These are phyloP conservation scores for Hyles euphorbiae DNA, from an alignment of 1,140 invertebrate species.

Conservation along the genomic window DNA sequence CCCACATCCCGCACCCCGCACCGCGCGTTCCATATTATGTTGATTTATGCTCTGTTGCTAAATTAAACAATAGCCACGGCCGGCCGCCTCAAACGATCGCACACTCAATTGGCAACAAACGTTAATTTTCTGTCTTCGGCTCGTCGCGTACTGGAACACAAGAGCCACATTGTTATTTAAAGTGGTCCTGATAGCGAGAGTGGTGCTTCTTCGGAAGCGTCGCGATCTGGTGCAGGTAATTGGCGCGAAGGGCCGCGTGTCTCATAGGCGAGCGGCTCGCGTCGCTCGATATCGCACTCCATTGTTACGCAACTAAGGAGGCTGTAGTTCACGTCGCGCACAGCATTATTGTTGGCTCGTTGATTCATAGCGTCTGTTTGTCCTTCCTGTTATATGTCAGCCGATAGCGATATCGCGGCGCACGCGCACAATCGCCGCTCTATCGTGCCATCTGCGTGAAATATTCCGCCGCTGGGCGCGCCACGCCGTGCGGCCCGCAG, in stretches of 20 bases:
- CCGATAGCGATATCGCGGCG: constrained; percentile 46
- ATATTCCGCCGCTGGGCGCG: constrained; percentile 45
- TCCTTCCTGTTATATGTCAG: constrained; percentile 58
- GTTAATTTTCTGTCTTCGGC: too few species aligned
- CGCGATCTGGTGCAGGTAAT: not conserved
- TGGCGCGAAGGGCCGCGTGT: constrained; percentile 2
- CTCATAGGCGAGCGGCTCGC: not conserved
- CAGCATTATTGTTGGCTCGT: constrained; percentile 25
- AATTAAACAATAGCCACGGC: too few species aligned
- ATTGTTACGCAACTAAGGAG: constrained; percentile 32
- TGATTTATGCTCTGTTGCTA: too few species aligned
- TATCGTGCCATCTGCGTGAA: constrained; percentile 68
- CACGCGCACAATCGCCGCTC: constrained; percentile 42
- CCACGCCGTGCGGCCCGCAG: not conserved
- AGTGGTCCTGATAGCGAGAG: not conserved
- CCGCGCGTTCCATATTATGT: not conserved
- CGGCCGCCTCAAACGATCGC: too few species aligned
- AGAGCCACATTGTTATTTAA: too few species aligned
- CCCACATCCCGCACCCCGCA: not conserved
- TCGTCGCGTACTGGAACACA: too few species aligned
- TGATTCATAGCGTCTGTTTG: constrained; percentile 56
- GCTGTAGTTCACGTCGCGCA: constrained; percentile 34
- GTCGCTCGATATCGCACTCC: constrained; percentile 3
- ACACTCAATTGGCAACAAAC: too few species aligned
- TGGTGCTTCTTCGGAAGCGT: not conserved